Base-by-base conservation (phyloP, 23 tunicate species). In the Diplosoma virens region DNA sequence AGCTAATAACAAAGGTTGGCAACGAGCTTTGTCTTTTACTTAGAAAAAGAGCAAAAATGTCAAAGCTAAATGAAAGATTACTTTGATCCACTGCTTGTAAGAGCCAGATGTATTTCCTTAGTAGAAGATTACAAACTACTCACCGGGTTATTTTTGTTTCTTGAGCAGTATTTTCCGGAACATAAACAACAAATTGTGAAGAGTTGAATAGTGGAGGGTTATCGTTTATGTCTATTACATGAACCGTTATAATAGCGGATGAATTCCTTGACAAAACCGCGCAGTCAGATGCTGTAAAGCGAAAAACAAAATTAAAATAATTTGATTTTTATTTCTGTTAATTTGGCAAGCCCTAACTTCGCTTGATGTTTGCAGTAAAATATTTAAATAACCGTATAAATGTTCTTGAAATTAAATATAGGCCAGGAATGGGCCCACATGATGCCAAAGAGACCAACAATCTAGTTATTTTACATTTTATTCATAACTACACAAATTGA, bases 151-250 rank as follows among this genome's bases (percentile, higher is more conserved):
- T 55, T 56, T 54, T 33, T 11, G 37, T 55, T 46, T 55, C 37
- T 22, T 81, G 66, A 33, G 64, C 33, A 14, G 41, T 58, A n/a
- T 53, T 61, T 72, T 90, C 97, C 0, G 71, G 22, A 2, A 84
- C 79, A 36, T 88, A 80, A 21, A 66, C 84, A 24, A 80, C 80
- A 76, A 59, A 92, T 30, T 34, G 68, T 9, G 87, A 67, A 2
- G 87, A 33, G 58, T 85, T 92, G 32, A 92, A 92, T 24, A 22
- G 30, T 11, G 97, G 97, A 6, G 32, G 45, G 36, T 85, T 70
- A 77, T 92, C 97, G 50, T 92, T 75, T 16, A 92, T 80, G 67
- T 92, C 97, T 59, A 29, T 17, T 2, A 92, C 45, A 1, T 80
- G 76, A 24, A 92, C 37, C 4, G 24, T 46, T 32, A 92, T 26